Evolutionary conservation across 2,797 vertebrate genomes (phyloP), one percentile per base, ranked within the genome.

Genomic region (Megalops cyprinoides): DNA sequence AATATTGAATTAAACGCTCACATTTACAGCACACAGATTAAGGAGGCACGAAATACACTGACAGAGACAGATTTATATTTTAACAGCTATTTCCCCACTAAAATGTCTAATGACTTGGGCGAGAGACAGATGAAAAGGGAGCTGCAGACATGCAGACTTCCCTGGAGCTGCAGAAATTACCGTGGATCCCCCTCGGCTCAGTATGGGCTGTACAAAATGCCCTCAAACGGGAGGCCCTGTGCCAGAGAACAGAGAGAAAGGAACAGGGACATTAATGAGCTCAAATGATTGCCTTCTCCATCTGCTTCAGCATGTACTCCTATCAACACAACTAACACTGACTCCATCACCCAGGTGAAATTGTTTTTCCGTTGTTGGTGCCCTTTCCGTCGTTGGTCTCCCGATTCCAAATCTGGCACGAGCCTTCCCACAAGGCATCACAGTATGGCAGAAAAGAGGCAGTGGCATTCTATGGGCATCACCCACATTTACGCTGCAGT

Each of bases 11-110:
- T 76, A 86, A 92, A 90, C 79, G 58, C 85, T 48, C 37, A 14
- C 34, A 81, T 37, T 87, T 84, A 8, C 84, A 65, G 34, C 1
- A 87, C 49, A 48, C 2, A 84, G 84, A 83, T n/a, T n/a, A n/a
- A n/a, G n/a, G n/a, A n/a, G 85, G 85, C 86, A 84, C 76, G 10
- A 39, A 84, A 81, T 85, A 86, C 88, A 90, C 91, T 90, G 91
- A 92, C 89, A 85, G 85, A 91, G 89, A 89, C 89, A 91, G 89
- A 93, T 92, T 89, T 92, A 93, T 93, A 92, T 94, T 93, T 94
- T 85, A 93, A 86, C 86, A 92, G 90, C 86, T 86, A 82, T 91
- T 93, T 94, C 90, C 90, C 87, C 37, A 87, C 85, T 91, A 91
- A 94, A 93, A 89, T 92, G 91, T 86, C 87, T 89, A 91, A 92